Evolutionary conservation across 2,797 vertebrate genomes (phyloP), one percentile per base, ranked within the genome.

Genomic region (Diceros bicornis): DNA sequence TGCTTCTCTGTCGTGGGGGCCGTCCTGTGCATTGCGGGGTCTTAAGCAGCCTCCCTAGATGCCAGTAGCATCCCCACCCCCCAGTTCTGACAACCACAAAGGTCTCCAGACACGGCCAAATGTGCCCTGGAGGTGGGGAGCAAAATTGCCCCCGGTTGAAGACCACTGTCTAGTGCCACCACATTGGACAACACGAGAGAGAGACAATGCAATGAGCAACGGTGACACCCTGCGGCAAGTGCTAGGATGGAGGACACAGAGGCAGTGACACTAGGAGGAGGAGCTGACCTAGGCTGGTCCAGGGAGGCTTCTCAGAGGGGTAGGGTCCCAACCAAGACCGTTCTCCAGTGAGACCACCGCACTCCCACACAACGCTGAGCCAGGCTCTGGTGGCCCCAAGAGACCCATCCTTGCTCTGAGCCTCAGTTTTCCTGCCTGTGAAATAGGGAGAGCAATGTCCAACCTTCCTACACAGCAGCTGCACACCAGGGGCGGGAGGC

Each of bases 381-480:
- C 0, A 0, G 7, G 41, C n/a, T 74, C 75, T 27, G 29, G 25
- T 37, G 23, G n/a, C 68, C 44, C n/a, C 10, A 2, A 55, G 34
- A 81, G 64, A 20, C 44, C 68, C 41, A 20, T 23, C 13, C 25
- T 29, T 4, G 34, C 7, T 12, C 47, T 61, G 18, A 52, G 61
- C 41, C 50, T 59, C 41, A 1, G 34, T 61, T 13, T 69, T 14
- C 55, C 44, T 32, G 20, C 34, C 17, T 41, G 20, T 59, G 34
- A 77, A 41, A n/a, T 1, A 4, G 52, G 55, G 29, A 23, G 27
- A 18, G 55, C 11, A 18, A 14, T 52, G 21, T 25, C 57, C 20
- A 12, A 37, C 47, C 84, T 1, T 0, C 32, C 13, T 21, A 17
- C 52, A 17, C 4, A 5, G 6, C 20, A 8, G 1, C 11, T 7